Base-by-base conservation (phyloP, 2,797 vertebrate species). In the Anabacerthia variegaticeps region DNA sequence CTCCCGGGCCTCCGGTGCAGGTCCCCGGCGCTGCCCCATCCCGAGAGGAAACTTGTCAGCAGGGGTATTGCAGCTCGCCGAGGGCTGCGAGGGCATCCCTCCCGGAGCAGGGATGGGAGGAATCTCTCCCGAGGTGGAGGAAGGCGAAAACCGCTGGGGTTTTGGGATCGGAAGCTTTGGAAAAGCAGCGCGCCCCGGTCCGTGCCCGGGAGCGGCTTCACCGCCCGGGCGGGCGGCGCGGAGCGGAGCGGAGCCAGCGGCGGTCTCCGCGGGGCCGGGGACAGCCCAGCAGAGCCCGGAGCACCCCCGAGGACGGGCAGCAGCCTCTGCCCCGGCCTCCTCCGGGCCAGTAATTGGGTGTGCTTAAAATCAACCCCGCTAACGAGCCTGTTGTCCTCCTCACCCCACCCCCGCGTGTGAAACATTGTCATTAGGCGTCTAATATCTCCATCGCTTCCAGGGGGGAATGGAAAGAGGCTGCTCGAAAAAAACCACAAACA, bases 321-420 rank as follows among this genome's bases (percentile, higher is more conserved):
- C 88, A 91, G 87, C 90, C 85, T 74, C 86, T 43, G 79, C 80
- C 85, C 88, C 69, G 54, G 86, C 65, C 84, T 86, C 79, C 92
- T 72, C 73, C 48, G 37, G 75, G 88, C 73, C 92, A 23, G 51
- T 81, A 78, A 81, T 76, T 91, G 89, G 62, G 89, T 28, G 88
- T 67, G 89, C 83, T 95, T 93, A 95, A 94, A 90, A 92, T 88
- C 91, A 84, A 81, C 63, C 63, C 94, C 37, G 79, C 77, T 92
- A 97, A 94, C 96, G 67, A 95, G 95, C 63, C 77, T 41, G 58
- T 66, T 93, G 96, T 94, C 89, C 95, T 96, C 91, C 55, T 95
- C 94, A 93, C 92, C 95, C 96, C 93, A 94, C 93, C 97, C 95
- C 90, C 71, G 90, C 92, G 94, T 96, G 89, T 82, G 92, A 91